Conservation (phyloP, 2,797 vertebrate genomes). For the Perdix hodgsoniae region DNA sequence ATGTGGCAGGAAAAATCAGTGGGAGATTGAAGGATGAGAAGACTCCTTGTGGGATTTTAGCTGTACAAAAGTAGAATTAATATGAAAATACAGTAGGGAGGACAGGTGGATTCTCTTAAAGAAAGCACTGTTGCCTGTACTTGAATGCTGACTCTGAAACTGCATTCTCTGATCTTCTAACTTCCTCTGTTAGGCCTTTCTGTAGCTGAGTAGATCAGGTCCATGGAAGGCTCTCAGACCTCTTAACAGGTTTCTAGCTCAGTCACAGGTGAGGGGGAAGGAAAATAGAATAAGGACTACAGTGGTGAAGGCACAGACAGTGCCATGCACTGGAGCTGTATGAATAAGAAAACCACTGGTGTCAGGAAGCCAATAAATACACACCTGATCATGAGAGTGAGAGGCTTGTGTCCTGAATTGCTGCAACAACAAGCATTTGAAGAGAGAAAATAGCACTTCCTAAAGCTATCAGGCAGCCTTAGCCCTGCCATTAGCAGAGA, state of each 20-base stretch:
- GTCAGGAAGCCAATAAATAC: neutral
- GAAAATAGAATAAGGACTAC: neutral
- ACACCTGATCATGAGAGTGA: rapidly evolving
- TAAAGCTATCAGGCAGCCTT: neutral
- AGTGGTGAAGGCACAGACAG: neutral
- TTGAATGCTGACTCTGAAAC: neutral
- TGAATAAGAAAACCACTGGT: neutral
- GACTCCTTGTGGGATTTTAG: neutral
- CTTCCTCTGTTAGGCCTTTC: neutral
- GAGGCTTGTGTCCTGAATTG: neutral
- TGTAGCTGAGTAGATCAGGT: neutral
- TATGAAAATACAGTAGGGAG: neutral
- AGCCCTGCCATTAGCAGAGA: neutral
- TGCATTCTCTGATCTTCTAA: neutral
- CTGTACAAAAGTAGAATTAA: neutral
- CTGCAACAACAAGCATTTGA: neutral
- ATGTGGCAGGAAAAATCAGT: neutral
- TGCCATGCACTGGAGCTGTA: neutral
- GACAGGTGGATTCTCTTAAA: neutral
- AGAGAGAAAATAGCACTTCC: neutral
- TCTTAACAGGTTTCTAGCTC: neutral
- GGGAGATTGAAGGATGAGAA: neutral
- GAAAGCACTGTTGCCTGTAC: neutral
- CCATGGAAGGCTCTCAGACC: neutral
- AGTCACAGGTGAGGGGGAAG: neutral